phyloP scores from a whole-genome alignment of 2,888 invertebrate genomes.

The Nomada fabriciana region DNA sequence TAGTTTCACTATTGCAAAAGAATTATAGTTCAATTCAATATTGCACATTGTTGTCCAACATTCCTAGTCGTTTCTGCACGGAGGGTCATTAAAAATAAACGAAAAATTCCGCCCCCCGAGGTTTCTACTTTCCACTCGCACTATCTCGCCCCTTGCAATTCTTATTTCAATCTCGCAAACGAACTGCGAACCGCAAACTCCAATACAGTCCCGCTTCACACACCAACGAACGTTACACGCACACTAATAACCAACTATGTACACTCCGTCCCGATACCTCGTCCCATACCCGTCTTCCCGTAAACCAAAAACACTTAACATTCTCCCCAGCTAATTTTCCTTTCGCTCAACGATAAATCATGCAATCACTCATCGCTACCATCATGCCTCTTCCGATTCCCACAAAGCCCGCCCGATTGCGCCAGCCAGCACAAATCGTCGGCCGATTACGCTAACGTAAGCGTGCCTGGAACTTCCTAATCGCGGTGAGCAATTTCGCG shows the following conservation, averaged over 20 bases:
- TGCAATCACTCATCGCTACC: slow-evolving; percentile 13
- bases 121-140: not conserved
- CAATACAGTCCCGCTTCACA: too few species aligned
- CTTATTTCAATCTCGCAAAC: too few species aligned
- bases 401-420: slow-evolving; percentile 6
- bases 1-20: too few species aligned
- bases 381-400: slow-evolving; percentile 12
- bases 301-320: not conserved
- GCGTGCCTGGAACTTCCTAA: not conserved
- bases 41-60: not conserved
- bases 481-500: slow-evolving; percentile 26
- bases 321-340: not conserved
- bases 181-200: not conserved
- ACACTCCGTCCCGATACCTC: slow-evolving; percentile 1
- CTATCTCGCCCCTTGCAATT: not conserved
- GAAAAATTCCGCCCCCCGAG: not conserved
- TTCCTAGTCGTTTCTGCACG: not conserved
- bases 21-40: too few species aligned
- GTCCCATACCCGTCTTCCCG: not conserved
- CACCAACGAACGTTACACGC: not conserved
- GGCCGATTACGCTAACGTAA: not conserved
- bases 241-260: not conserved
- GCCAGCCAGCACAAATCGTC: slow-evolving; percentile 7
- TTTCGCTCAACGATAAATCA: not conserved
- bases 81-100: not conserved